Conservation (phyloP, 2,113 vertebrate species). For the Peromyscus californicus region DNA sequence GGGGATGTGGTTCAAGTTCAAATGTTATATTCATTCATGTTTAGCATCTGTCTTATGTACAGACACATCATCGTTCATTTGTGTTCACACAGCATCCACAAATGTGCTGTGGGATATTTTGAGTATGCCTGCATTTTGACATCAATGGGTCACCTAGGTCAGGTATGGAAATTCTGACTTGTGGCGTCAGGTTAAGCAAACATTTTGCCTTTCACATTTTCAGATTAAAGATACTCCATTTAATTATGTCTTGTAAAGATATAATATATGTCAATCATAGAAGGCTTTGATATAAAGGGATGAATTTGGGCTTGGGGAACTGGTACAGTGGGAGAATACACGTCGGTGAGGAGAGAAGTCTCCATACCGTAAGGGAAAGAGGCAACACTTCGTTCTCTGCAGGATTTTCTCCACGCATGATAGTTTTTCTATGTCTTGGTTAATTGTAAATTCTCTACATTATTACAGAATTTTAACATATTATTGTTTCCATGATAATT, state of each 20-base stretch:
- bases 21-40: not conserved
- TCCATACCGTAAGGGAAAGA: not conserved
- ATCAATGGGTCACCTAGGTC: not conserved
- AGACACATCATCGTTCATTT: not conserved
- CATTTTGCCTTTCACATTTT: not conserved
- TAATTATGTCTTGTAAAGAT: not conserved
- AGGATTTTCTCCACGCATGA: not conserved
- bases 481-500: not conserved
- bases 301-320: not conserved
- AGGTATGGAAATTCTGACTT: not conserved
- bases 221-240: not conserved
- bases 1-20: not conserved
- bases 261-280: not conserved
- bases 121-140: not conserved
- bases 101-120: not conserved
- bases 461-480: not conserved
- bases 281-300: constrained; percentile 5
- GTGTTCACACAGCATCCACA: not conserved
- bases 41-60: not conserved
- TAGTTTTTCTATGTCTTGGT: not conserved
- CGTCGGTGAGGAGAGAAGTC: rapidly evolving
- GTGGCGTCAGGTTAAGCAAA: too few species aligned
- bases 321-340: not conserved
- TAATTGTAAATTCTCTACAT: not conserved
- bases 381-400: not conserved